Base-by-base conservation (phyloP, 2,888 invertebrate genomes). In the Thumatha senex region DNA sequence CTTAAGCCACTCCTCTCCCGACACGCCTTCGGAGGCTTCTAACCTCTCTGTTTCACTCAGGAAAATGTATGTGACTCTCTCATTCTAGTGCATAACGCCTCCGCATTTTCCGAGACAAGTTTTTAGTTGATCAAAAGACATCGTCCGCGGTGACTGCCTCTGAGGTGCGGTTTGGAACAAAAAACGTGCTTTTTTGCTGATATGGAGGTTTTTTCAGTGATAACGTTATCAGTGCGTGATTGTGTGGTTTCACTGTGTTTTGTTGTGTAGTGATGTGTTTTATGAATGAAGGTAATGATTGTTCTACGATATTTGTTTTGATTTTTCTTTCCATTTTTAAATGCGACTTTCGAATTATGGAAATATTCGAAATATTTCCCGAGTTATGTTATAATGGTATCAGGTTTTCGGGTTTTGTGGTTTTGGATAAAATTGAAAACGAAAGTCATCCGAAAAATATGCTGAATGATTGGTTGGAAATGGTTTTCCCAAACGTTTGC, bases 41-140 rank as follows among this genome's bases (percentile, higher is more conserved):
- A 11, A 58, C 61, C 11, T 80, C 89, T 63, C 78, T 50, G 12
- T 88, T 72, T n/a, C 4, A 7, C 77, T 0, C 18, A 45, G 0
- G 4, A 4, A 11, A 48, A 54, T 14, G 1, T 36, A 18, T 84
- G 84, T 67, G 30, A 61, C 67, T 58, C 14, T 89, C 88, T 69
- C 80, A 39, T 62, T 78, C 78, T 36, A 56, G 63, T 76, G 73
- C 80, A 83, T 61, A 72, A 77, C 90, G 89, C 90, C 90, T 86
- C 81, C 89, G 77, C 78, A 70, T 78, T 82, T 81, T 82, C 84
- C 82, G 82, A 67, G 61, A 55, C 74, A 64, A 81, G 84, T 91
- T 91, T 91, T 91, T 91, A 91, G 90, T 91, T 77, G 81, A 70
- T 75, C 74, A 69, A 78, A 86, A 84, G 89, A 80, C 88, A 70